Percentiles rank a stretch among this genome's conserved stretches.
These are phyloP conservation scores for Vespertilio murinus DNA, from an alignment of 2,797 vertebrate genomes.

Conservation along the genomic window DNA sequence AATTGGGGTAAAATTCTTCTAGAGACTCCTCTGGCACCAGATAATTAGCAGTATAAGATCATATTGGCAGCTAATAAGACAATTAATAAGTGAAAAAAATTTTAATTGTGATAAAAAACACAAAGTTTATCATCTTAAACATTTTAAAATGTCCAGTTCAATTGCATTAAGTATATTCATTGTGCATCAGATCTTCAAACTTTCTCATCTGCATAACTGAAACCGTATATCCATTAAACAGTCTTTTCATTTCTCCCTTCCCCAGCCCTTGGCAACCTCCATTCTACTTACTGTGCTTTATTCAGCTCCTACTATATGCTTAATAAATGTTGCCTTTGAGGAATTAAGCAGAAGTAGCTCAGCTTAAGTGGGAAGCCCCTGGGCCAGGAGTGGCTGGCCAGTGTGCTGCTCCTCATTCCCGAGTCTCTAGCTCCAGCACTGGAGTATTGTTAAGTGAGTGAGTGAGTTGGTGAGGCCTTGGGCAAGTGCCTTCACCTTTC, in stretches of 20 bases:
- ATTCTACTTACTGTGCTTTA: background rate
- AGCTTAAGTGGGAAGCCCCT: background rate
- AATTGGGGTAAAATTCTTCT: constrained; percentile 27
- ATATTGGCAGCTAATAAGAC: background rate
- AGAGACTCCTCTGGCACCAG: background rate
- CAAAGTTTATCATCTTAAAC: background rate
- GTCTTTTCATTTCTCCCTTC: background rate
- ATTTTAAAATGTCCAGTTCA: background rate
- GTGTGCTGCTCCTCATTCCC: background rate
- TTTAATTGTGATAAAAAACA: background rate
- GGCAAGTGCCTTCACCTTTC: constrained; percentile 8
- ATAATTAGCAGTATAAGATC: background rate
- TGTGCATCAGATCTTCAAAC: background rate
- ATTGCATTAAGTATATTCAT: background rate
- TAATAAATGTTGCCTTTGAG: background rate
- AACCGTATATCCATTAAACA: background rate
- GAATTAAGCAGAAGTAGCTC: background rate
- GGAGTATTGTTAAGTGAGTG: background rate
- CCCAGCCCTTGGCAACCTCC: background rate
- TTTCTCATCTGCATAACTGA: background rate
- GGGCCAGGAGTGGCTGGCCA: background rate
- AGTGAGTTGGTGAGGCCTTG: background rate
- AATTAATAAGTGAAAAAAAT: background rate
- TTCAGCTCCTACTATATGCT: background rate
- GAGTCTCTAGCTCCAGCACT: background rate